phyloP scores from a whole-genome alignment of 2,888 invertebrate species.

The Glyphotaelius pellucidus region DNA sequence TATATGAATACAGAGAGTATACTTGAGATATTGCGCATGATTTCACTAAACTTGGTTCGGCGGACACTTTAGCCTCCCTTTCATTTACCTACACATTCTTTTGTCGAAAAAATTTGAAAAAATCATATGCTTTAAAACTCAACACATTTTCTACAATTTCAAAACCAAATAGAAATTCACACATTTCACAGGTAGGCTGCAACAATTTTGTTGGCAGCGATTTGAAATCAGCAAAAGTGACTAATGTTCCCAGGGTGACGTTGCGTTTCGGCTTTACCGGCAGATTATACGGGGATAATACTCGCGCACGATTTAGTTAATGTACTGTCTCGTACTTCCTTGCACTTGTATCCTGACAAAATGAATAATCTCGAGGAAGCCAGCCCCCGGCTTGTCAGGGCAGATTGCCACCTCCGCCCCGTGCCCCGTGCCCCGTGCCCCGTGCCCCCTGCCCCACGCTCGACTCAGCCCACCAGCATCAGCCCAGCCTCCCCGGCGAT shows the following conservation, averaged over 20 bases:
- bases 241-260: conserved; percentile 28
- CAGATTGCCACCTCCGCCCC: conserved; percentile 61
- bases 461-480: neutral
- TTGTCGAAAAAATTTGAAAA: neutral
- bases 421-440: conserved; percentile 30
- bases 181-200: neutral
- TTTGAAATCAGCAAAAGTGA: conserved; percentile 31
- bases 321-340: conserved; percentile 26
- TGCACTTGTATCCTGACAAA: conserved; percentile 51
- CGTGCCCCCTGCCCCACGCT: conserved; percentile 18
- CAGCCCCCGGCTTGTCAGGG: conserved; percentile 62
- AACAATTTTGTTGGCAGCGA: neutral
- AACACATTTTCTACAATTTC: neutral
- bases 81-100: no score
- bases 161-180: neutral
- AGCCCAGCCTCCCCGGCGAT: conserved; percentile 26
- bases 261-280: conserved; percentile 15
- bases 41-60: no score
- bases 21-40: no score
- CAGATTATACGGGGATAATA: conserved; percentile 6
- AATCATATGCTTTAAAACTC: neutral
- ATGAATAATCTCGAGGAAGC: conserved; percentile 60
- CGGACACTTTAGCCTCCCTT: no score
- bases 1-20: no score
- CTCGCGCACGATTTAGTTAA: neutral